Evolutionary conservation across 1,140 invertebrate species (phyloP).

Genomic region (Neodiprion pinetum): DNA sequence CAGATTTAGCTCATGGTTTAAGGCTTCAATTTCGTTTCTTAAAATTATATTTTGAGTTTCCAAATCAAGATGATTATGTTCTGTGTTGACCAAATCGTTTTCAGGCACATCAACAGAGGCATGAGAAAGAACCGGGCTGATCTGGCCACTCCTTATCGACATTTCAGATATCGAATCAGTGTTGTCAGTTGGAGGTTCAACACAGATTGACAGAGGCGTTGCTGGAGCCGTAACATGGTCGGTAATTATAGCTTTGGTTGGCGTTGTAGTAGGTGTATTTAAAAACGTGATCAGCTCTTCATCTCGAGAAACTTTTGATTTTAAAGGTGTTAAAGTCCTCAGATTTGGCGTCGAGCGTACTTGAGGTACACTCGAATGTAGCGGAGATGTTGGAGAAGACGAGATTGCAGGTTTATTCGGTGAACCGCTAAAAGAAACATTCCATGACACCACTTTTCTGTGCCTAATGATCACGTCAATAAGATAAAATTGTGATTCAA

Average conservation of each 20-base stretch:
- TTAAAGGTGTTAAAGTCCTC: background rate
- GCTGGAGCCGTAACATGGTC: constrained; percentile 30
- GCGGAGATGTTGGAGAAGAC: background rate
- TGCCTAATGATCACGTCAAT: background rate
- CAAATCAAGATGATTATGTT: constrained; percentile 18
- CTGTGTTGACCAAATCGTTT: constrained; percentile 4
- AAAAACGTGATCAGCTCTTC: constrained; percentile 39
- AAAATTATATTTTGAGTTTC: constrained; percentile 54
- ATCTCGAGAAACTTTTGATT: constrained; percentile 20
- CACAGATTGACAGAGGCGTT: constrained; percentile 39
- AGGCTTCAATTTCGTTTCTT: constrained; percentile 65
- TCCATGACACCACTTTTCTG: background rate
- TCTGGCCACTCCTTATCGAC: constrained; percentile 38
- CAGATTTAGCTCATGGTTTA: constrained; percentile 66
- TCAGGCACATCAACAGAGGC: constrained; percentile 30
- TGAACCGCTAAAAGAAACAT: background rate
- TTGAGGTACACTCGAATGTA: background rate
- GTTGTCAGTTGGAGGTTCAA: constrained; percentile 41
- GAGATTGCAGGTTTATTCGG: background rate
- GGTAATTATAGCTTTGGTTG: constrained; percentile 22
- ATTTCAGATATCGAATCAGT: constrained; percentile 45
- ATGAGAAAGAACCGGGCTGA: constrained; percentile 40
- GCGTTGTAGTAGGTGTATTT: constrained; percentile 36
- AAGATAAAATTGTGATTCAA: no score
- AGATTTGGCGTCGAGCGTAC: background rate